Evolutionary conservation across 2,113 vertebrate genomes (phyloP), one percentile per base, ranked within the genome.

Genomic region (Takifugu bimaculatus): DNA sequence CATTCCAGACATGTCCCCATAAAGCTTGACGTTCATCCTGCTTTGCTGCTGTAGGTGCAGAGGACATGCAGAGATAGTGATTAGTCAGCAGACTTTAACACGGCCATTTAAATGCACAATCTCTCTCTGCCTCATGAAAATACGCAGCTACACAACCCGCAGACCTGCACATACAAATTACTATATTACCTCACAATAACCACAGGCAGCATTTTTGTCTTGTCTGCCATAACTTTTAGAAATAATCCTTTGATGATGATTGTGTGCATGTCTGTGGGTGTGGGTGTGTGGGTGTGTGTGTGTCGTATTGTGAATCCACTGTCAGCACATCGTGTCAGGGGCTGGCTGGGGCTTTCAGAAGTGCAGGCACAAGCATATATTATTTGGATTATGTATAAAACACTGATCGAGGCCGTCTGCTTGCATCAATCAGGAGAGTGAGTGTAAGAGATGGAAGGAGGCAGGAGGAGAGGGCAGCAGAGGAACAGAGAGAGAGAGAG

Each of bases 371-470:
- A 82, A 82, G 85, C 87, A 86, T 86, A 86, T 88, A 79, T 88
- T 86, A 88, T 86, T 85, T 82, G 80, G 87, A 88, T 87, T 86
- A 86, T 86, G 74, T 86, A 83, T 84, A 88, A 88, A 82, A 84
- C 80, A 88, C 80, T 81, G 80, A 86, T 82, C 67, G 80, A 80
- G 75, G 75, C 75, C 70, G 74, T 85, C 81, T 79, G 77, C 79
- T 85, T 49, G 63, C 81, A 86, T 87, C 80, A 84, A 82, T 87
- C 87, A 86, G 55, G 58, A 48, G 57, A 50, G 68, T 7, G 39
- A 72, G 58, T 26, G 54, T 51, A 42, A 65, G 48, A 68, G 62
- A 50, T 42, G 62, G 62, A 73, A 25, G 20, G 59, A 75, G 57
- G 64, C 49, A 43, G 51, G 68, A 57, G 61, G 43, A 43, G 2